These are phyloP conservation scores for Coregonus sp. DNA, from an alignment of 2,797 vertebrate species.

Conservation along the genomic window DNA sequence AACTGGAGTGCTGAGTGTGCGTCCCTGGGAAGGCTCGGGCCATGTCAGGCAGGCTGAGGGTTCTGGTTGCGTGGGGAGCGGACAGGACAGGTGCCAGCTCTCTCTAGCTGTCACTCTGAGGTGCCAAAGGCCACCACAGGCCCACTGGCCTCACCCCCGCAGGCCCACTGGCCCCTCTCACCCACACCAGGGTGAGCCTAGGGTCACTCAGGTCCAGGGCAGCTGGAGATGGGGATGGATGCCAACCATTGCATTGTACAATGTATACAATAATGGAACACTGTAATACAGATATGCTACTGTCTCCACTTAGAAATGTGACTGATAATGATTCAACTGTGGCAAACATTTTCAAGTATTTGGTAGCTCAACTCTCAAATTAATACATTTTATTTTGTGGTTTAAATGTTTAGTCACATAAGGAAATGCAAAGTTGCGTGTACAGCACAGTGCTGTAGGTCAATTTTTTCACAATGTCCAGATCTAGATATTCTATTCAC, in stretches of 20 bases:
- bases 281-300: too few relatives aligned
- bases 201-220: conserved; percentile 24
- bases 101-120: conserved; percentile 25
- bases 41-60: not conserved
- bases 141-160: not conserved
- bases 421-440: not conserved
- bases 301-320: not conserved
- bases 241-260: not conserved
- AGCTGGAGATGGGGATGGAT: conserved; percentile 4
- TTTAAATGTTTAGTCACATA: not conserved
- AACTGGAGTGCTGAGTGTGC: not conserved
- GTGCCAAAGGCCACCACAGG: conserved; percentile 30
- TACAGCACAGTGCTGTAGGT: not conserved
- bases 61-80: not conserved
- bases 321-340: not conserved
- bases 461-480: not conserved
- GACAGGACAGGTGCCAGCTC: conserved; percentile 10
- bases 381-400: not conserved
- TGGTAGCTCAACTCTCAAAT: not conserved
- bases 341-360: not conserved
- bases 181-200: conserved; percentile 14
- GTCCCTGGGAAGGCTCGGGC: not conserved
- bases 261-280: not conserved
- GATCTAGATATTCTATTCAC: not conserved
- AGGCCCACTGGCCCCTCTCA: not conserved